Evolutionary conservation across 2,113 vertebrate genomes (phyloP).

Genomic region (Paraplagusia blochii): DNA sequence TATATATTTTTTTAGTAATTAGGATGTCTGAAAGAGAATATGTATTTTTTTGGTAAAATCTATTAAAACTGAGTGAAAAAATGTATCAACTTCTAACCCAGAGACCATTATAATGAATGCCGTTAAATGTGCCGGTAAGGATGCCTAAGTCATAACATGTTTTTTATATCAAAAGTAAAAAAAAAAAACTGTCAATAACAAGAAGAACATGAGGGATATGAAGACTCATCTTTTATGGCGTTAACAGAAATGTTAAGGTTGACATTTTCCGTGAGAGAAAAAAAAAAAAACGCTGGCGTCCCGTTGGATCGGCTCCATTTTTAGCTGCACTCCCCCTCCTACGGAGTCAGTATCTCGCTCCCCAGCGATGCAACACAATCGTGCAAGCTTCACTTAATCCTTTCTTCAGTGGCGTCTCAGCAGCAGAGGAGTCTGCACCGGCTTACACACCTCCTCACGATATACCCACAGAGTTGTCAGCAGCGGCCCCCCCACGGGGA

Average conservation of each 20-base stretch:
- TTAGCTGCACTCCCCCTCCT: conserved; percentile 10
- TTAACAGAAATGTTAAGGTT: conserved; percentile 11
- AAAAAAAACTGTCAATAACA: neutral
- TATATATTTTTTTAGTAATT: too few relatives aligned
- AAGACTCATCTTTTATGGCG: neutral
- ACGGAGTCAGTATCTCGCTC: conserved; percentile 12
- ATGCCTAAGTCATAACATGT: too few relatives aligned
- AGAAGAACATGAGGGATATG: neutral
- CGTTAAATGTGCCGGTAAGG: too few relatives aligned
- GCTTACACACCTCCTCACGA: conserved; percentile 43
- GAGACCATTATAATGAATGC: too few relatives aligned
- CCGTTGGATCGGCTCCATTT: conserved; percentile 8
- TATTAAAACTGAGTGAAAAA: too few relatives aligned
- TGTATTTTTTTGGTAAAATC: too few relatives aligned
- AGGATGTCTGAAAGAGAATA: too few relatives aligned
- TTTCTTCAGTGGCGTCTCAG: conserved; percentile 32
- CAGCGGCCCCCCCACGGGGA: conserved; percentile 32
- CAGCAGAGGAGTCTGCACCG: conserved; percentile 19
- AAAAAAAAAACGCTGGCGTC: conserved; percentile 2
- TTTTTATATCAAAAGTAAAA: neutral
- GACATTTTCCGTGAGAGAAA: neutral
- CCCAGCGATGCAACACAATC: conserved; percentile 24
- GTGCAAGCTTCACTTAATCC: conserved; percentile 27
- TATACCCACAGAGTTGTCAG: conserved; percentile 47
- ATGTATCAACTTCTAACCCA: too few relatives aligned